Base-by-base conservation (phyloP, 2,797 vertebrate species). In the Acrossocheilus wenchowensis region DNA sequence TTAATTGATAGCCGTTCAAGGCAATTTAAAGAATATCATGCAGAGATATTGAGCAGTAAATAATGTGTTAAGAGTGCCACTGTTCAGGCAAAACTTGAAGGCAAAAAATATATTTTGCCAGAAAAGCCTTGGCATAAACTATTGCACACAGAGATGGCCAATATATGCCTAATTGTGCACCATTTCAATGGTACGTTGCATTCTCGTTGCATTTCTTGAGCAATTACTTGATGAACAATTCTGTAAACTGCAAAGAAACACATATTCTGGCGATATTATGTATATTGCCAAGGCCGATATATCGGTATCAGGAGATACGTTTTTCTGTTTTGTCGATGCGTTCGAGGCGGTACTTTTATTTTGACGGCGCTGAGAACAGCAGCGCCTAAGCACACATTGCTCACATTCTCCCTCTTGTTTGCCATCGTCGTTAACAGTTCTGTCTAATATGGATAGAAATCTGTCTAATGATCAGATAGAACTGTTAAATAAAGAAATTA, bases 41-140 rank as follows among this genome's bases (percentile, higher is more conserved):
- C 62, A 19, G 45, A 69, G 15, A 5, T 21, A 52, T 54, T 6
- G 43, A 57, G 69, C 39, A 34, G 64, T n/a, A 60, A 83, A 54
- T 78, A 21, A 52, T 52, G 62, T 43, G n/a, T 52, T 50, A 43
- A 41, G 34, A 57, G 34, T 71, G 45, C 60, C 23, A 72, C 66
- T 72, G 77, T 62, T 79, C 54, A 78, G 52, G 52, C 12, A 10
- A 57, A 36, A 36, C 34, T 36, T 36, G 34, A 36, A 36, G 34
- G 39, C 39, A 78, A 78, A 15, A 2, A 15, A 34, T 15, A 3
- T 2, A 14, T 64, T 50, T 86, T 81, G 57, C 75, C 39, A 62
- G 17, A 86, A 81, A 83, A 75, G 45, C 39, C 34, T 78, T 81
- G 11, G 7, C 66, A 23, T 34, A 10, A 17, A 78, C 34, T 68